phyloP scores from a whole-genome alignment of 1,140 invertebrate genomes.

The Nasonia longicornis region DNA sequence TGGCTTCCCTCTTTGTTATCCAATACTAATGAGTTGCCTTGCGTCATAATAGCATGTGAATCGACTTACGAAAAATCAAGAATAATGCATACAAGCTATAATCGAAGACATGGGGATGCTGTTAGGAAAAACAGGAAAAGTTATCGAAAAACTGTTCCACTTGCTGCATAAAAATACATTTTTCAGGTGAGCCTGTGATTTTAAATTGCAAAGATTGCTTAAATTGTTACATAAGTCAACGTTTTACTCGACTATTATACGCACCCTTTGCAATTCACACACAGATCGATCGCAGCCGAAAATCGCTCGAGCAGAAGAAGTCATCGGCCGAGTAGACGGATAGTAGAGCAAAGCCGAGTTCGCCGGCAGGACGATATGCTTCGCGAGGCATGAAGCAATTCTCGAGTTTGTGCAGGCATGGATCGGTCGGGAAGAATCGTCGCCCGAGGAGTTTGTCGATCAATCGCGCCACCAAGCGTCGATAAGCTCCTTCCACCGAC shows the following conservation, averaged over 20 bases:
- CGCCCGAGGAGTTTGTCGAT: background rate
- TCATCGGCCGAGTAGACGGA: background rate
- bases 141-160: too few relatives aligned
- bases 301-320: too few relatives aligned
- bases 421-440: background rate
- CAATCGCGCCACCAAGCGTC: background rate
- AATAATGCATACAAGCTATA: background rate
- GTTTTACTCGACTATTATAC: too few relatives aligned
- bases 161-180: too few relatives aligned
- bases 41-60: background rate
- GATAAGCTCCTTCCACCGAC: background rate
- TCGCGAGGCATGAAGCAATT: slow-evolving; percentile 11
- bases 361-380: background rate
- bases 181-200: too few relatives aligned
- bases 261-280: too few relatives aligned
- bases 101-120: too few relatives aligned
- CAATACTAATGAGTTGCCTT: background rate
- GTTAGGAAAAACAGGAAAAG: too few relatives aligned
- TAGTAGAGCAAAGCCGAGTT: background rate
- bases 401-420: background rate
- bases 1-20: background rate
- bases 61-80: background rate
- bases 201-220: too few relatives aligned
- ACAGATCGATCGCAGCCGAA: background rate
- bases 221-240: too few relatives aligned